These are phyloP conservation scores for Desmodus rotundus DNA, from an alignment of 2,113 vertebrate genomes.

Conservation along the genomic window DNA sequence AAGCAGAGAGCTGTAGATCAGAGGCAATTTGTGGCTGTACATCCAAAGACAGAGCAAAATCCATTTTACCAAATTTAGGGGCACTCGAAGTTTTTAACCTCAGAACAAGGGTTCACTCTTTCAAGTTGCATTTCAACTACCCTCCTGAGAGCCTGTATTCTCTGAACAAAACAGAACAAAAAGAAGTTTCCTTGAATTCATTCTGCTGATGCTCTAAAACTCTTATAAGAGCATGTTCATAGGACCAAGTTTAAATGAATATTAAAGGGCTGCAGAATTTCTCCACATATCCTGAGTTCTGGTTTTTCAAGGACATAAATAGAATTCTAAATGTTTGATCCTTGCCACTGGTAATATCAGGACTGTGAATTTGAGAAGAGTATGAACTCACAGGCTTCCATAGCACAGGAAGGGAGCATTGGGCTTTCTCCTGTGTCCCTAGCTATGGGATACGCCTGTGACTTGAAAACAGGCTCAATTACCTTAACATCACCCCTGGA, in stretches of 20 bases:
- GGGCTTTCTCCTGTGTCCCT: neutral
- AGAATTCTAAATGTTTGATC: slow-evolving; percentile 21
- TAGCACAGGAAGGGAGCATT: neutral
- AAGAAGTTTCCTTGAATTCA: neutral
- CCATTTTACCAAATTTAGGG: slow-evolving; percentile 9
- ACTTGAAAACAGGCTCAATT: neutral
- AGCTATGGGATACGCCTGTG: neutral
- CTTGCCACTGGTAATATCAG: neutral
- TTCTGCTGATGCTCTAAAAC: neutral
- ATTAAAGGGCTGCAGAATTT: neutral
- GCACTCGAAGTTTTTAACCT: neutral
- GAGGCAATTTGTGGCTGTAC: neutral
- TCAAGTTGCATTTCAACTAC: neutral
- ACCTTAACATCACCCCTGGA: neutral
- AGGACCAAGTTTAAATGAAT: neutral
- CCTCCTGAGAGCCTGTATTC: neutral
- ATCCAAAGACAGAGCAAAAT: neutral
- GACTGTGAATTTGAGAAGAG: neutral
- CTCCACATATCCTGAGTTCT: neutral
- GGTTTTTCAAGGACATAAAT: neutral
- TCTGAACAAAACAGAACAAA: neutral
- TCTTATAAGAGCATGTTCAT: neutral
- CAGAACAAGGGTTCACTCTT: neutral
- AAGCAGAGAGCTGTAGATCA: neutral
- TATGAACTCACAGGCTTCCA: neutral